These are phyloP conservation scores for Sceloporus undulatus DNA, from an alignment of 2,113 vertebrate species.

Conservation along the genomic window DNA sequence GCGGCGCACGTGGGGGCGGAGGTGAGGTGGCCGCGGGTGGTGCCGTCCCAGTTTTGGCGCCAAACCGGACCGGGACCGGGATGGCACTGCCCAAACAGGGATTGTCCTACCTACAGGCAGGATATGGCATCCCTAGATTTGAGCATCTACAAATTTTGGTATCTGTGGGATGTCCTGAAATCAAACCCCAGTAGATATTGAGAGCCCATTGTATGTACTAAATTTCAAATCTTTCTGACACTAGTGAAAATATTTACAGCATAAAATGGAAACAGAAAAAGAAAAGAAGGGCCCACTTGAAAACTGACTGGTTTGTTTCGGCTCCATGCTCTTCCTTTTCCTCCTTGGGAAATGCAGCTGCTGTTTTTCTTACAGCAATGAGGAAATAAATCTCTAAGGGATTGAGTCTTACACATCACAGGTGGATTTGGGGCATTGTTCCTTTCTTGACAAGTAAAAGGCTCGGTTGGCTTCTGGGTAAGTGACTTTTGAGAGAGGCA, in stretches of 20 bases:
- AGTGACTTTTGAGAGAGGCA: constrained; percentile 89
- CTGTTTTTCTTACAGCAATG: background rate
- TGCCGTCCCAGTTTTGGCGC: too few species aligned
- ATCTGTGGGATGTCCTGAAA: too few species aligned
- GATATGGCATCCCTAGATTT: too few species aligned
- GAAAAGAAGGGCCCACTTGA: background rate
- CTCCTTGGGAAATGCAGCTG: background rate
- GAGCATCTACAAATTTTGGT: too few species aligned
- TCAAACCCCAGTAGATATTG: too few species aligned
- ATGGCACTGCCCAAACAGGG: too few species aligned
- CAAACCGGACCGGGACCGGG: too few species aligned
- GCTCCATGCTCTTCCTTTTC: background rate
- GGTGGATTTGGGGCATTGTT: constrained; percentile 44
- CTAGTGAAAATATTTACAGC: background rate
- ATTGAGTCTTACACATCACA: constrained; percentile 47
- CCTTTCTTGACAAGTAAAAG: constrained; percentile 77
- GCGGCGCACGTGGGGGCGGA: too few species aligned
- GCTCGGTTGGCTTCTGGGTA: constrained; percentile 93
- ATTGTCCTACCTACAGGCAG: too few species aligned
- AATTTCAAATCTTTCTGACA: background rate
- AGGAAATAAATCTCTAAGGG: background rate
- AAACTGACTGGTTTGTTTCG: background rate
- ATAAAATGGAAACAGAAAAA: background rate
- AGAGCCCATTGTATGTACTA: too few species aligned
- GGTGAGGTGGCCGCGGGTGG: too few species aligned